These are phyloP conservation scores for Brachyopa scutellaris DNA, from an alignment of 2,888 invertebrate genomes.

Conservation along the genomic window DNA sequence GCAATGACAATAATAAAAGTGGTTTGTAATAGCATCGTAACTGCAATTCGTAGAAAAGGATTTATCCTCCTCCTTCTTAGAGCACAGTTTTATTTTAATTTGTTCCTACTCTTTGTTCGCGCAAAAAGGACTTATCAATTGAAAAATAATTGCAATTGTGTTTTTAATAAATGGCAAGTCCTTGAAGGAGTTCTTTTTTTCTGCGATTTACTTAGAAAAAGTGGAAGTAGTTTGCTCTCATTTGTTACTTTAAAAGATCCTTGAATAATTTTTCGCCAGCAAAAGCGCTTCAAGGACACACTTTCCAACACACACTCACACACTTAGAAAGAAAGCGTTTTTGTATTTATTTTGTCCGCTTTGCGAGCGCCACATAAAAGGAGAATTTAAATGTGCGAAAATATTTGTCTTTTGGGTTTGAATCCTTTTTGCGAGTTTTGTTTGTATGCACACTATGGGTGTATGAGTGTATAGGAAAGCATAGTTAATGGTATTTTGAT, in stretches of 20 bases:
- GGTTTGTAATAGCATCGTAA: slow-evolving; percentile 18
- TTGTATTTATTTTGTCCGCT: slow-evolving; percentile 1
- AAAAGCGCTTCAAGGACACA: slow-evolving; percentile 25
- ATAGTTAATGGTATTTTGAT: slow-evolving; percentile 39
- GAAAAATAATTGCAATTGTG: slow-evolving; percentile 60
- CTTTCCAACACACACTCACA: too few species aligned
- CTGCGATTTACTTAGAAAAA: neutral
- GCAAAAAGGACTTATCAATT: slow-evolving; percentile 41
- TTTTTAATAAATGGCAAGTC: slow-evolving; percentile 57
- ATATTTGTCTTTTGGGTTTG: slow-evolving; percentile 10
- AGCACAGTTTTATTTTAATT: too few species aligned
- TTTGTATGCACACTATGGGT: slow-evolving; percentile 7
- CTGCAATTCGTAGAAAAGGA: slow-evolving; percentile 29
- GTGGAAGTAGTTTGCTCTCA: neutral
- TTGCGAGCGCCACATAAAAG: neutral
- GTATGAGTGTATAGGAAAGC: too few species aligned
- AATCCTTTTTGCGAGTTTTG: neutral
- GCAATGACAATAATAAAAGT: slow-evolving; percentile 15
- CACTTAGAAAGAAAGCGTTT: too few species aligned
- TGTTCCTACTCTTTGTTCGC: neutral
- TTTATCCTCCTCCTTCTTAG: neutral
- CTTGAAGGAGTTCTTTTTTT: neutral
- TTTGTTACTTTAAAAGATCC: slow-evolving; percentile 1
- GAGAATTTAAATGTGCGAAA: slow-evolving; percentile 1
- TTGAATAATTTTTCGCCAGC: slow-evolving; percentile 6